Base-by-base conservation (phyloP, 2,797 vertebrate species). In the Danionella dracula region DNA sequence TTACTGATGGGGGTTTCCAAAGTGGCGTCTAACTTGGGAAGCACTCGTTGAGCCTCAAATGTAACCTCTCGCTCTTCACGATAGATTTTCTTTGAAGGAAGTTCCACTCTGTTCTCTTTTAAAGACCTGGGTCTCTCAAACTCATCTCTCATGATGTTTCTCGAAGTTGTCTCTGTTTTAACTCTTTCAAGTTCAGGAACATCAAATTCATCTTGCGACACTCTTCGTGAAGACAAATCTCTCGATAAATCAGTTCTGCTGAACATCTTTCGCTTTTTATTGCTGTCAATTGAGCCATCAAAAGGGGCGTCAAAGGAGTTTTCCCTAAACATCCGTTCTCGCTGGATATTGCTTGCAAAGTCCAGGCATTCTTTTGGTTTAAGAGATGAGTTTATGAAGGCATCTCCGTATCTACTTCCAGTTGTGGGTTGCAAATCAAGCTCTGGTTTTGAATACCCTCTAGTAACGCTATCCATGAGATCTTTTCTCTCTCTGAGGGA, bases 11-110 rank as follows among this genome's bases (percentile, higher is more conserved):
- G 32, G 16, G 40, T 77, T 27, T 87, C 85, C 34, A 60, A 37
- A 31, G 71, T 70, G 63, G 20, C 59, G 38, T 83, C 82, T 4
- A 3, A 19, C 4, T 76, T 73, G 19, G 62, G 78, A 12, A 64
- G 44, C 3, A 78, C 55, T 76, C 79, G 79, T 55, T 80, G 77
- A 71, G 78, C 84, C 45, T 78, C 72, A 37, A 42, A 56, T 45
- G 76, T 53, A 21, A 76, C 48, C 5, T 87, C 79, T 40, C 9
- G 62, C 35, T 90, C 87, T 21, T 86, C 80, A 75, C 74, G 81
- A 20, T 57, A 61, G 23, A 72, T 19, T 27, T 71, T 86, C 69
- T 73, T 82, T 16, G 75, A 72, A 38, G 50, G 29, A 45, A 64
- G 73, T 66, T 89, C 86, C 31, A 82, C 40, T 38, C 81, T 85